Evolutionary conservation across 2,113 vertebrate genomes (phyloP).

Genomic region (Menura novaehollandiae): DNA sequence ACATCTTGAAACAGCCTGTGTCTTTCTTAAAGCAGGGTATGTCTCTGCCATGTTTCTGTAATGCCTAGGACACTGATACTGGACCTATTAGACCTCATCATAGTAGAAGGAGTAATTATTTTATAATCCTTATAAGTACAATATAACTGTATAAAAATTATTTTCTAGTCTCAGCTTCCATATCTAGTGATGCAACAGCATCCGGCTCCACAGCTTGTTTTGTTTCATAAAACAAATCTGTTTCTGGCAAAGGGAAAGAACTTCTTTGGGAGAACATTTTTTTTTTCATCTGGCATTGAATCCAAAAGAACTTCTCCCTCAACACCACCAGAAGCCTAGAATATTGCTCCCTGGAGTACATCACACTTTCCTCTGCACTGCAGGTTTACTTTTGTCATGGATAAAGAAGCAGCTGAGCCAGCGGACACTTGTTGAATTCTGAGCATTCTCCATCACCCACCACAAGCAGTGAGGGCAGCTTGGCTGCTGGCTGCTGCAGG

Average conservation of each 20-base stretch:
- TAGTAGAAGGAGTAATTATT: background rate
- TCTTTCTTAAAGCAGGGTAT: background rate
- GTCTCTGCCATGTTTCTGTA: background rate
- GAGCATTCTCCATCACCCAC: constrained; percentile 35
- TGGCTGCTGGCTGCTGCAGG: background rate
- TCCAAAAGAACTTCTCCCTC: background rate
- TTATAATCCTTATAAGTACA: background rate
- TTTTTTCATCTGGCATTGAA: background rate
- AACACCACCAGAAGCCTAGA: background rate
- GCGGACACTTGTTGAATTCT: constrained; percentile 12
- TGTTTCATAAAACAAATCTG: background rate
- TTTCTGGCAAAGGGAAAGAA: background rate
- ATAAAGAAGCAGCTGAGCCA: constrained; percentile 8
- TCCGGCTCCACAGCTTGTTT: background rate
- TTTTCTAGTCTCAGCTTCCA: background rate
- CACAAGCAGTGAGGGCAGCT: background rate
- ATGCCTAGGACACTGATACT: background rate
- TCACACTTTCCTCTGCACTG: background rate
- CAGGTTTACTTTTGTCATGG: background rate
- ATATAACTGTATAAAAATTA: background rate
- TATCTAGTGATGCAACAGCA: background rate
- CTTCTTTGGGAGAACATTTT: background rate
- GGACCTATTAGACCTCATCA: background rate
- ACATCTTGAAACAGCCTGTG: background rate
- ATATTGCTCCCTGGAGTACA: background rate